Percentiles rank a stretch among this genome's conserved stretches.
These are phyloP conservation scores for Hypercompe scribonia DNA, from an alignment of 2,888 invertebrate genomes.

Conservation along the genomic window DNA sequence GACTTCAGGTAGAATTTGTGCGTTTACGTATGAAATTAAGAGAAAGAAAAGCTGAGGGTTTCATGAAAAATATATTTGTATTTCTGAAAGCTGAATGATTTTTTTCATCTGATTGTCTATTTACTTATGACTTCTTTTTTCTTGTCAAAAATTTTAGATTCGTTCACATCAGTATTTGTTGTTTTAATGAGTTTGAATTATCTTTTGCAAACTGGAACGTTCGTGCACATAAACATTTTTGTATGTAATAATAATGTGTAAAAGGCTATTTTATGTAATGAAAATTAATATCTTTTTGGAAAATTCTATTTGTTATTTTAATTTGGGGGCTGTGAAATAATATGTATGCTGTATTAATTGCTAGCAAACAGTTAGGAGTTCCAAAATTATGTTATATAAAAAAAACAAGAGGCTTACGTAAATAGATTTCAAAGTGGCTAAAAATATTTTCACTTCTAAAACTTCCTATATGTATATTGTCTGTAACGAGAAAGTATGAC, in stretches of 20 bases:
- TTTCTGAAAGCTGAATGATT: neutral
- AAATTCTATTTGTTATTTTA: too few species aligned
- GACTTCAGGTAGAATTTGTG: conserved; percentile 14
- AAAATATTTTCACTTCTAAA: neutral
- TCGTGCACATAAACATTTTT: neutral
- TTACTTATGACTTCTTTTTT: neutral
- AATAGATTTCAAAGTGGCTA: neutral
- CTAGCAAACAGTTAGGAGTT: too few species aligned
- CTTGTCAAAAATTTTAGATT: neutral
- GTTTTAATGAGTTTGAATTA: neutral
- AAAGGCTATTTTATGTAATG: too few species aligned
- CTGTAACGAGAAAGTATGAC: neutral
- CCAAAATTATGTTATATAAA: too few species aligned
- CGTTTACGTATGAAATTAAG: conserved; percentile 23
- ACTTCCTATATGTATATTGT: neutral
- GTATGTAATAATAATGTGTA: too few species aligned
- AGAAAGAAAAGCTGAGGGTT: conserved; percentile 10
- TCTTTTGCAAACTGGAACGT: neutral
- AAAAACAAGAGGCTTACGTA: too few species aligned
- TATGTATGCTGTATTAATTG: too few species aligned
- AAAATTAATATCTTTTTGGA: too few species aligned
- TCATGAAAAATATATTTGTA: neutral
- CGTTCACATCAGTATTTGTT: neutral
- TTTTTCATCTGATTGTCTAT: neutral
- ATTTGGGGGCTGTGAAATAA: too few species aligned